Evolutionary conservation across 2,888 invertebrate species (phyloP), one percentile per base, ranked within the genome.

Genomic region (Scelioninae gen. 1): DNA sequence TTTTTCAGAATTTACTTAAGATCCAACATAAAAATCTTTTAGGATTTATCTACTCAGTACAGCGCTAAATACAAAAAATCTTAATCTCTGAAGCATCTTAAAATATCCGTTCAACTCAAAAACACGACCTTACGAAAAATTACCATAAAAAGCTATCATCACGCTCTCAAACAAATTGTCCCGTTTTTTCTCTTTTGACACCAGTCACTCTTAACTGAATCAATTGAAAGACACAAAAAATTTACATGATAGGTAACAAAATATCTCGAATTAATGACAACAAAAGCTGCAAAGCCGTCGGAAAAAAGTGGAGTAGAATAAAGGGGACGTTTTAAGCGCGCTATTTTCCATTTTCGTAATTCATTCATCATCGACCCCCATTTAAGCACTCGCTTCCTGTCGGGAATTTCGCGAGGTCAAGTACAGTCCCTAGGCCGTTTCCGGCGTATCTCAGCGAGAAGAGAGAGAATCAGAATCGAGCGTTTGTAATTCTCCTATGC

Each of bases 381-480:
- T 72, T 82, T 40, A 34, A 29, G 43, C 75, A 23, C 45, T 56
- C 62, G 66, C 65, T 77, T 72, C 53, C 76, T 62, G 49, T 63
- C 65, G 56, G 69, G 69, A 74, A 80, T 85, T 85, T 85, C 86
- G 85, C 83, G 85, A 88, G 89, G 89, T 90, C 89, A 90, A 90
- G 89, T 90, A 89, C 89, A 89, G 84, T 84, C 71, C 84, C 84
- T 69, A 83, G 79, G 84, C 71, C 77, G 77, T 77, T 71, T 78
- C 80, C 78, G 69, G 69, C 55, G 68, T 65, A 77, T 74, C 74
- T 74, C 71, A 15, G 69, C 66, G 40, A 68, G 60, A 66, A 66
- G 84, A 84, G 51, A 31, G 71, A 47, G 87, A 88, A 88, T 88
- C 84, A 82, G 87, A 84, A 85, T 87, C 86, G 85, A 87, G 81